Base-by-base conservation (phyloP, 2,113 vertebrate genomes). In the Merops nubicus region DNA sequence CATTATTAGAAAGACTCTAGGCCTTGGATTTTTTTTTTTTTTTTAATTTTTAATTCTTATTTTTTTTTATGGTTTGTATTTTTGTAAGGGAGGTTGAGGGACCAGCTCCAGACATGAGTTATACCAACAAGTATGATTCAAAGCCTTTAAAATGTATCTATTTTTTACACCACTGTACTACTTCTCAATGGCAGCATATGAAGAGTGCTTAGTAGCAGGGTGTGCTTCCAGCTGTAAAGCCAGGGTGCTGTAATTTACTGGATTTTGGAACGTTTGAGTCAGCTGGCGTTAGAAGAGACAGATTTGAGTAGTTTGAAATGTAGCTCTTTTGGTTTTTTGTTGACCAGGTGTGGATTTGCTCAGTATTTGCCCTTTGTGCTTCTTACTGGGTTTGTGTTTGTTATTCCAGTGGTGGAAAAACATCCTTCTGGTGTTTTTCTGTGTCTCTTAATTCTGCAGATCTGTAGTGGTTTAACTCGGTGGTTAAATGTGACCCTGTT, bases 331-430 rank as follows among this genome's bases (percentile, higher is more conserved):
- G 38, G 16, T 33, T 29, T 29, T 31, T 33, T 40, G 68, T 70
- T 70, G 68, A 40, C 63, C 20, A 2, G 48, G 60, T 87, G 70
- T 83, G 85, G 22, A 51, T 93, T 95, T 91, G 67, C 68, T 84
- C 38, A 14, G 75, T 88, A 3, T 91, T 95, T 90, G 56, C 70
- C 25, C 70, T 43, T 45, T 31, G 62, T 48, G 21, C 31, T 94
- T 78, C 48, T 69, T 19, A 10, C 12, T 0, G 0, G 21, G 6
- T 79, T 69, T 50, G 75, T 28, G 23, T 48, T 88, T 62, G 54
- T 60, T 47, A 8, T 26, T 67, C 38, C 43, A 7, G 40, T 18
- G 22, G 59, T n/a, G n/a, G n/a, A n/a, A n/a, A n/a, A n/a, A n/a
- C n/a, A 57, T 86, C 72, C 15, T 60, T 80, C 42, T 28, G 33